Conservation (phyloP, 2,113 vertebrate genomes). For the Rynchops niger region DNA sequence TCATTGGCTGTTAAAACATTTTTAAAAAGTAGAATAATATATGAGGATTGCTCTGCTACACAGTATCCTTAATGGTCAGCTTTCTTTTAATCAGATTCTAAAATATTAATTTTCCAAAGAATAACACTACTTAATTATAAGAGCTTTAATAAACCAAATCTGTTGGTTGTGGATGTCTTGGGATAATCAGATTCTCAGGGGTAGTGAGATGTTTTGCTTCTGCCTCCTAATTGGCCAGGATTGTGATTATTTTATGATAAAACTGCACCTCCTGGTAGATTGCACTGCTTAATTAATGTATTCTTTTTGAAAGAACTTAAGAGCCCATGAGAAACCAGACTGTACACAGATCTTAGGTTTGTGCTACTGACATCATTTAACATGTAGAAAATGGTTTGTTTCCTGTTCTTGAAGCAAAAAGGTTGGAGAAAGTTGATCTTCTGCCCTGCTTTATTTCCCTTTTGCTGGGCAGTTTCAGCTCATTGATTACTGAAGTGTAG, state of each 20-base stretch:
- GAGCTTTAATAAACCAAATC: not conserved
- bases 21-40: not conserved
- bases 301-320: not conserved
- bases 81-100: conserved; percentile 39
- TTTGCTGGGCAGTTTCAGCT: not conserved
- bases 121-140: conserved; percentile 6
- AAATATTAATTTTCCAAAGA: conserved; percentile 31
- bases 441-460: not conserved
- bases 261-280: not conserved
- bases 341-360: not conserved
- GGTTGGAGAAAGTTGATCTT: not conserved
- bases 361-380: not conserved
- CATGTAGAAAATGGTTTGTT: not conserved
- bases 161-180: not conserved
- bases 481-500: not conserved
- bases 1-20: conserved; percentile 17
- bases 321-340: not conserved
- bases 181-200: not conserved
- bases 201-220: not conserved
- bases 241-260: not conserved
- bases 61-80: not conserved
- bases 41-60: not conserved
- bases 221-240: not conserved
- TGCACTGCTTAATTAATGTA: not conserved
- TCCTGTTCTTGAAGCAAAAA: not conserved